Conservation (phyloP, 2,113 vertebrate genomes). For the Axis porcinus region DNA sequence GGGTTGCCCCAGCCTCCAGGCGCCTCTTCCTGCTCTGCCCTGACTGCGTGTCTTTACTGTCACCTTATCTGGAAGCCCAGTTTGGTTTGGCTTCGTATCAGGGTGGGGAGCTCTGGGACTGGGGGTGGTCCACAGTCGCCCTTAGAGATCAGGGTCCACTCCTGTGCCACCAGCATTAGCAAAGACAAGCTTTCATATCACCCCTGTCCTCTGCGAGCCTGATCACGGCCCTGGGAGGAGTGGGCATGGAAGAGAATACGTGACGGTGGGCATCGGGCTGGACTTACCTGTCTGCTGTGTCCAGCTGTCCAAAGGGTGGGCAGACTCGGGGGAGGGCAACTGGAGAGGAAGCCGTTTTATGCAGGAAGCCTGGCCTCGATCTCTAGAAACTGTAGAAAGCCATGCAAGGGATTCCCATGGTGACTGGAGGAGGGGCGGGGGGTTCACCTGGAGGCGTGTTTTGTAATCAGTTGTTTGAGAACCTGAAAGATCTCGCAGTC, state of each 20-base stretch:
- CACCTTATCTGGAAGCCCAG: neutral
- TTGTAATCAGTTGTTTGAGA: neutral
- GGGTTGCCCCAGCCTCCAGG: neutral
- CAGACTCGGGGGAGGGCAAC: neutral
- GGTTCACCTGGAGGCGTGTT: neutral
- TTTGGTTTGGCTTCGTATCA: neutral
- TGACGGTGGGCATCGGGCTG: too few relatives aligned
- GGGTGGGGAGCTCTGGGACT: neutral
- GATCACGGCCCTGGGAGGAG: neutral
- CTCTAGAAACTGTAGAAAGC: neutral
- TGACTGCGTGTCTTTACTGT: too few relatives aligned
- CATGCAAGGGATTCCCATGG: too few relatives aligned
- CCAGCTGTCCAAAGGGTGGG: too few relatives aligned
- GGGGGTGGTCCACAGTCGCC: neutral
- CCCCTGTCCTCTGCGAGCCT: neutral
- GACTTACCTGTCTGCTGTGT: fast-evolving
- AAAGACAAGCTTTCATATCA: too few relatives aligned
- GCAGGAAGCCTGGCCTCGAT: too few relatives aligned
- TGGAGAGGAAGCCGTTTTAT: neutral
- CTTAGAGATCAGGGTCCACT: neutral
- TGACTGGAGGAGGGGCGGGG: neutral
- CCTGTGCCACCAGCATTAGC: neutral
- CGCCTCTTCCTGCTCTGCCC: neutral
- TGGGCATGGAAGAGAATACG: too few relatives aligned
- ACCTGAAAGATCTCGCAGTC: neutral